Evolutionary conservation across 2,888 invertebrate genomes (phyloP).

Genomic region (Peribatodes rhomboidaria): DNA sequence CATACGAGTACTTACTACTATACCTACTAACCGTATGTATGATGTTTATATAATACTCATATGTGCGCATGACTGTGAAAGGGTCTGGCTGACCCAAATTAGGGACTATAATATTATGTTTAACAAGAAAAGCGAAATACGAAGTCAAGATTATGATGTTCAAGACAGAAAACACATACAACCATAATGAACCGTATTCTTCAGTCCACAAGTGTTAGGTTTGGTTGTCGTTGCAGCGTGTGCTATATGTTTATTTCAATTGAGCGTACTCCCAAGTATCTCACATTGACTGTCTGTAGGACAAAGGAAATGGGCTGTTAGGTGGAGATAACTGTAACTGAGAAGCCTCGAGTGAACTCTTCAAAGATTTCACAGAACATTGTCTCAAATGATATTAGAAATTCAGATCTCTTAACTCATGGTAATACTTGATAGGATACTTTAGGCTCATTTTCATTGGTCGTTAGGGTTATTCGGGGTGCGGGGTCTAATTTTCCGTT

Average conservation of each 20-base stretch:
- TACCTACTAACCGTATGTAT: not conserved
- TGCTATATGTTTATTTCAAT: slow-evolving; percentile 19
- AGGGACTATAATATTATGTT: slow-evolving; percentile 49
- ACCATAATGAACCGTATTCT: not conserved
- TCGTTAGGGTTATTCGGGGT: too few relatives aligned
- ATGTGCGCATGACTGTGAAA: slow-evolving; percentile 43
- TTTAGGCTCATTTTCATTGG: too few relatives aligned
- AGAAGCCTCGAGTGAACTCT: slow-evolving; percentile 3
- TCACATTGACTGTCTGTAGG: slow-evolving; percentile 13
- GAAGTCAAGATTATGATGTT: slow-evolving; percentile 40
- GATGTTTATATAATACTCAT: slow-evolving; percentile 35
- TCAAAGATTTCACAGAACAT: not conserved
- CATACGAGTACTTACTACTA: slow-evolving; percentile 27
- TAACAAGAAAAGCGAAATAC: slow-evolving; percentile 42
- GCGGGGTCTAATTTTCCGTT: too few relatives aligned
- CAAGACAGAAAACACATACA: not conserved
- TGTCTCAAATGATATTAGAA: not conserved
- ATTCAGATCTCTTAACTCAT: not conserved
- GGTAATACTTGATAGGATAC: too few relatives aligned
- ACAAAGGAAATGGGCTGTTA: slow-evolving; percentile 19
- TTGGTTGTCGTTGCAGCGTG: not conserved
- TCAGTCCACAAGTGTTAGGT: not conserved
- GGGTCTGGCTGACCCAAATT: slow-evolving; percentile 48
- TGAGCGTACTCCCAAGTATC: slow-evolving; percentile 21
- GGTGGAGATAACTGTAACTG: slow-evolving; percentile 11